Conservation (phyloP, 1,140 invertebrate genomes). For the Drosophila punjabiensis region DNA sequence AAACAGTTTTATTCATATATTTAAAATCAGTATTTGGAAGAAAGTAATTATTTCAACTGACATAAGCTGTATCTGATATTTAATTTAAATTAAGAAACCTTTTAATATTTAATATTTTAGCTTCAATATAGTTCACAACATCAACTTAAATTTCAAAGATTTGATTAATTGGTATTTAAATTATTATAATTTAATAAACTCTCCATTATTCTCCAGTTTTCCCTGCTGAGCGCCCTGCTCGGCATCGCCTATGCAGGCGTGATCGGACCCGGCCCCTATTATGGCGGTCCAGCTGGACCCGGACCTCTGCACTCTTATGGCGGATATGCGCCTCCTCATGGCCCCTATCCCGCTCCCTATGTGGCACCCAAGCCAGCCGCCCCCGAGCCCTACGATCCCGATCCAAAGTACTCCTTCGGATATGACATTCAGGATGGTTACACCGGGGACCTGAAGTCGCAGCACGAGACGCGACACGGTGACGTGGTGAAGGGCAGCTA, state of each 20-base stretch:
- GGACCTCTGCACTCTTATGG: constrained; percentile 48
- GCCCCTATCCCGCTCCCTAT: constrained; percentile 51
- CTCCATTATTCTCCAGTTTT: constrained; percentile 45
- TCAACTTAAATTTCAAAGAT: neutral
- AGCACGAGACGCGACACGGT: constrained; percentile 87
- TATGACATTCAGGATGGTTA: constrained; percentile 87
- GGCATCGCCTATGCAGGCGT: constrained; percentile 70
- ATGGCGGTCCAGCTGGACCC: constrained; percentile 65
- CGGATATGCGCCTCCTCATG: constrained; percentile 57
- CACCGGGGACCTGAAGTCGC: constrained; percentile 88
- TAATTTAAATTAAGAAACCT: too few species aligned
- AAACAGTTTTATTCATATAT: neutral
- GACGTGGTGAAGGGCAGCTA: constrained; percentile 89
- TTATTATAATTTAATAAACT: neutral
- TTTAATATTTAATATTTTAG: neutral
- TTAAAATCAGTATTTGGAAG: neutral
- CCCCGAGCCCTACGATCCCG: constrained; percentile 86
- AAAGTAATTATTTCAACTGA: neutral
- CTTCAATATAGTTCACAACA: neutral
- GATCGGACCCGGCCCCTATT: constrained; percentile 73
- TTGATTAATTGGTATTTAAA: neutral
- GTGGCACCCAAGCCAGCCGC: constrained; percentile 77
- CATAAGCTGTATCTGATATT: neutral
- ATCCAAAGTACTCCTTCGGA: constrained; percentile 87
- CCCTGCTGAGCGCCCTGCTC: constrained; percentile 71